Conservation (phyloP, 53 echinoderm and acorn worm species). For the Temnopleurus reevesii region DNA sequence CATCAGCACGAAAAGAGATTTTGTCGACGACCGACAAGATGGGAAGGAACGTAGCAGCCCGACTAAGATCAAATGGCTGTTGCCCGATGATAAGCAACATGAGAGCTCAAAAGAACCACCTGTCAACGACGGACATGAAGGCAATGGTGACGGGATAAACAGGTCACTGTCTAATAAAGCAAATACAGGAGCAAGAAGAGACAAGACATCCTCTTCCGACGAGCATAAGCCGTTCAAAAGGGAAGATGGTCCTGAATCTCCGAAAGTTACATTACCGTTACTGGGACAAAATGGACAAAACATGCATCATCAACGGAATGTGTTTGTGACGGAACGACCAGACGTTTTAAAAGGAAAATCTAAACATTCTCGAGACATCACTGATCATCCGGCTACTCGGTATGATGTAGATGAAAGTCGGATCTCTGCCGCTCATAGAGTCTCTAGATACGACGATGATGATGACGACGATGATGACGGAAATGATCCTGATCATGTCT, state of each 20-base stretch:
- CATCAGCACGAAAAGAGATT: neutral
- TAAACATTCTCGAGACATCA: neutral
- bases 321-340: constrained; percentile 8
- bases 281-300: neutral
- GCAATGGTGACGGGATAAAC: neutral
- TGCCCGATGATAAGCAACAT: neutral
- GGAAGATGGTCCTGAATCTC: neutral
- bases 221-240: neutral
- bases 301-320: neutral
- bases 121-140: neutral
- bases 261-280: neutral
- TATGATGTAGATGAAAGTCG: neutral
- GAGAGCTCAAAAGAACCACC: neutral
- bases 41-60: neutral
- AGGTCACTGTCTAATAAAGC: neutral
- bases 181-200: neutral
- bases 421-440: neutral
- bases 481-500: neutral
- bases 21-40: neutral
- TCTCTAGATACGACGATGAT: neutral
- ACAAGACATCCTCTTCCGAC: neutral
- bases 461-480: neutral
- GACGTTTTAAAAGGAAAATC: neutral
- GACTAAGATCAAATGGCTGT: constrained; percentile 10
- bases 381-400: neutral